Base-by-base conservation (phyloP, 1,140 invertebrate species). In the Brachionus paranguensis region DNA sequence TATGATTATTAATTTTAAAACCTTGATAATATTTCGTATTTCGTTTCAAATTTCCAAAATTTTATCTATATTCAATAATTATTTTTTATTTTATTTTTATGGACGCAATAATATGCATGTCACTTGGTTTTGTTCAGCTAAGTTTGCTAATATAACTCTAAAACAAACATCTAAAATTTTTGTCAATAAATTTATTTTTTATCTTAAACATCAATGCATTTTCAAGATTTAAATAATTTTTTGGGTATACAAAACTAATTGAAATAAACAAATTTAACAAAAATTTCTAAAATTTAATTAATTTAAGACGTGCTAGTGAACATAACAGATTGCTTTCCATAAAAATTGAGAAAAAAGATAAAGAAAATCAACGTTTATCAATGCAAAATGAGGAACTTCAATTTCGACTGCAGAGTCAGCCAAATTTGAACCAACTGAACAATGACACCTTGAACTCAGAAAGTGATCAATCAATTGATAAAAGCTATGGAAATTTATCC, bases 331-430 rank as follows among this genome's bases (percentile, higher is more conserved):
- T 45, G 20, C 27, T 81, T 7, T 45, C 78, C 3, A 45, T 64
- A 1, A 81, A 64, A 64, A 81, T 81, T 43, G 78, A 81, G 53
- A 81, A 81, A 60, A 81, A 64, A 64, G 53, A 64, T 64, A 60
- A 64, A 81, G 78, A 81, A 81, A 81, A 81, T 64, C 78, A 81
- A 41, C 78, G 78, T 81, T 27, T 81, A 24, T 81, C 78, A 20
- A 81, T 81, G 78, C 78, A 81, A 81, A 81, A 81, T 17, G 78
- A 81, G 64, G 50, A 81, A n/a, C 33, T 81, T 5, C 53, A 81
- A 68, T 81, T 81, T 64, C 37, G 78, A 33, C 29, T 81, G 20
- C 53, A 81, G 43, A 81, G 53, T 60, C 53, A 81, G 43, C 78
- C 53, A 47, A 81, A 68, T 64, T 47, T 81, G n/a, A 81, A 43